Base-by-base conservation (phyloP, 2,888 invertebrate species). In the Alloscopus bannaensis region DNA sequence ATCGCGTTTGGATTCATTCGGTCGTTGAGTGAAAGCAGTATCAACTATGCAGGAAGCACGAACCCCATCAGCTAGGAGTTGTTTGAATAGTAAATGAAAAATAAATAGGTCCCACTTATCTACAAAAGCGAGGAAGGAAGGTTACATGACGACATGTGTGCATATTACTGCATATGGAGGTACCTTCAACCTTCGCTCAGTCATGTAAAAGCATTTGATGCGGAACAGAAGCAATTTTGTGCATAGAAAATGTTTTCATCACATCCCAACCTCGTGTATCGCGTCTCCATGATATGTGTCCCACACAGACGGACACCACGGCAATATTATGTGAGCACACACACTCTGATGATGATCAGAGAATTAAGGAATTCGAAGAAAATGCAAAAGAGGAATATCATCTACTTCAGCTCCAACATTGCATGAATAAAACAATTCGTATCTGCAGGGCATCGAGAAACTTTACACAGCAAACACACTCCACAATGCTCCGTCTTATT, bases 61-160 rank as follows among this genome's bases (percentile, higher is more conserved):
- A 57, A 57, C 18, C 57, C 57, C 31, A 57, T 57, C 57, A 57
- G 20, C 2, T 8, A 57, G 29, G 31, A 57, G 29, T 57, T 57
- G 57, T 57, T 57, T 57, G 57, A 57, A 57, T 57, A 57, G 57
- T 57, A 57, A 57, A 57, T 57, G 57, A 57, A 57, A 57, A 57
- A 57, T 57, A 57, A 57, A 57, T 57, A 57, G 57, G 57, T 31
- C 3, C 16, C 57, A 57, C 57, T 57, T 57, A 57, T 57, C 29
- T 31, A 31, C 20, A 26, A 57, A 18, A n/a, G n/a, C n/a, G n/a
- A n/a, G n/a, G n/a, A n/a, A n/a, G n/a, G n/a, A n/a, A n/a, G 3
- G 31, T 20, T 57, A 57, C 29, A 57, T n/a, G n/a, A n/a, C 29
- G 29, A 16, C 31, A 31, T 57, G 1, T 26, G 57, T 31, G 3